These are phyloP conservation scores for Pipistrellus pipistrellus DNA, from an alignment of 2,797 vertebrate species.

Conservation along the genomic window DNA sequence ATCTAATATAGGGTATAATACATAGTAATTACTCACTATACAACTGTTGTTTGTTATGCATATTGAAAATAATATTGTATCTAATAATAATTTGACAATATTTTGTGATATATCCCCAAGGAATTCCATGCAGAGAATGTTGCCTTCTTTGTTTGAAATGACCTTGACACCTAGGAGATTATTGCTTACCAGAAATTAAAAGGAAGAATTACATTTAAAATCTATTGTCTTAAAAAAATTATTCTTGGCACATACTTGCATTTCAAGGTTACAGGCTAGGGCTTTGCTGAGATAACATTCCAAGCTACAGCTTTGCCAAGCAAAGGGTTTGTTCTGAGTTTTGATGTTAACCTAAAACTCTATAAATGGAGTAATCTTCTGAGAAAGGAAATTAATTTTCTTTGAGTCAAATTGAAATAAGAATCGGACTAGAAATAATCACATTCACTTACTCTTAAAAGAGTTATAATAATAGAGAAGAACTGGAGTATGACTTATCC, in stretches of 20 bases:
- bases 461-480: slow-evolving; percentile 47
- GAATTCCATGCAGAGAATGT: slow-evolving; percentile 35
- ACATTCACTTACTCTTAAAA: slow-evolving; percentile 58
- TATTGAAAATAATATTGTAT: slow-evolving; percentile 6
- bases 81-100: not conserved
- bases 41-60: not conserved
- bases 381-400: slow-evolving; percentile 78
- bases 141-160: not conserved
- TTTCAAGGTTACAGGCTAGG: slow-evolving; percentile 63
- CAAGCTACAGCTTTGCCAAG: slow-evolving; percentile 56
- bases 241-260: slow-evolving; percentile 49
- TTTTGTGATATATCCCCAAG: not conserved
- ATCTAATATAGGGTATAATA: not conserved
- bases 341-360: slow-evolving; percentile 29
- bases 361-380: slow-evolving; percentile 47
- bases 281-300: slow-evolving; percentile 56
- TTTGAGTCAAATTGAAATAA: slow-evolving; percentile 72
- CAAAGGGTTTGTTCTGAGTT: slow-evolving; percentile 29
- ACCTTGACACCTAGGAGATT: not conserved
- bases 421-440: slow-evolving; percentile 64
- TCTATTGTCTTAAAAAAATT: not conserved
- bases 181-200: slow-evolving; percentile 60
- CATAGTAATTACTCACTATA: not conserved
- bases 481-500: slow-evolving; percentile 61
- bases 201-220: slow-evolving; percentile 53